Percentiles rank a stretch among this genome's conserved stretches.
These are phyloP conservation scores for Trachymyrmex septentrionalis DNA, from an alignment of 1,140 invertebrate species.

Conservation along the genomic window DNA sequence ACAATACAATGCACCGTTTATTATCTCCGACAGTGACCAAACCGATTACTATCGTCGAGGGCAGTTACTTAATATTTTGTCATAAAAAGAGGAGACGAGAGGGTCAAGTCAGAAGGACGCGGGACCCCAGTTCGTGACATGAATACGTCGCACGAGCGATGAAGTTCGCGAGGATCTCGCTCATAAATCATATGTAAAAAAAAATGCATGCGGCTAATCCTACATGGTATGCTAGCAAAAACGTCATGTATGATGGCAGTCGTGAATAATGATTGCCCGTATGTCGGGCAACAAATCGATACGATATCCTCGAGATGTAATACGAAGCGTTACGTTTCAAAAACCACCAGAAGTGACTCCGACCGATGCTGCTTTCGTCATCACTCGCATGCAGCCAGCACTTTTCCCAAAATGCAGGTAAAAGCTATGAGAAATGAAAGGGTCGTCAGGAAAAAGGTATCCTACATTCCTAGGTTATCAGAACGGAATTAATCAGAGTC, in stretches of 20 bases:
- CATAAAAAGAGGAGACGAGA: conserved; percentile 43
- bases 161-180: conserved; percentile 66
- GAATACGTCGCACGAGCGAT: conserved; percentile 63
- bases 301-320: conserved; percentile 53
- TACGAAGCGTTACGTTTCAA: conserved; percentile 35
- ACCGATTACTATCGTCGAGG: conserved; percentile 64
- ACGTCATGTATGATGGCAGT: conserved; percentile 38
- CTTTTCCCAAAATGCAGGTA: conserved; percentile 49
- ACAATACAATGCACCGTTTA: conserved; percentile 57
- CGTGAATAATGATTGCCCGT: conserved; percentile 66
- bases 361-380: background rate
- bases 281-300: conserved; percentile 67
- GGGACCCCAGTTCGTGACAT: conserved; percentile 64
- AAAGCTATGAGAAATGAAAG: conserved; percentile 49
- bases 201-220: conserved; percentile 62
- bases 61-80: conserved; percentile 70
- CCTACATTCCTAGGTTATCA: conserved; percentile 73
- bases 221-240: conserved; percentile 68
- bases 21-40: conserved; percentile 67
- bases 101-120: conserved; percentile 55
- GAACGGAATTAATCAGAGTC: conserved; percentile 73
- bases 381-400: background rate
- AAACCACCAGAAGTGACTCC: background rate
- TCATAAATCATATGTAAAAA: conserved; percentile 73
- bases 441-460: conserved; percentile 50